phyloP scores from a whole-genome alignment of 2,113 vertebrate genomes.

The Charadrius vociferus region DNA sequence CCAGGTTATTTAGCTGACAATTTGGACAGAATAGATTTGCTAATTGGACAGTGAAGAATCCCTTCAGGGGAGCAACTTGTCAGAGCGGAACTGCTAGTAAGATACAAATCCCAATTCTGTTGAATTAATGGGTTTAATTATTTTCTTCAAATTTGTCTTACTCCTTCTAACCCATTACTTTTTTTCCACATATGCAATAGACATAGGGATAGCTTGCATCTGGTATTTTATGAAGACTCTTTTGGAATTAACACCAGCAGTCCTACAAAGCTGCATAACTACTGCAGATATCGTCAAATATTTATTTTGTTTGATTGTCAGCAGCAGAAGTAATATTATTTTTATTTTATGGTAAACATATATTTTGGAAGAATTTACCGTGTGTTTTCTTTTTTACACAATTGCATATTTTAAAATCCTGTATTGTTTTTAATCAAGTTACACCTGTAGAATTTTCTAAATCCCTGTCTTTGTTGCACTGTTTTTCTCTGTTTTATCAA shows the following conservation, averaged over 20 bases:
- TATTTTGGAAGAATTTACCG: background rate
- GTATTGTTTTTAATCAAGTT: background rate
- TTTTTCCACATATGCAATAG: background rate
- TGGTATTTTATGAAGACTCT: background rate
- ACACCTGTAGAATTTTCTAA: background rate
- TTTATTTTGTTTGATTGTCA: background rate
- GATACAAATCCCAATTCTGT: background rate
- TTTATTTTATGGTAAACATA: background rate
- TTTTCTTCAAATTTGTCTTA: background rate
- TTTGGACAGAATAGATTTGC: background rate
- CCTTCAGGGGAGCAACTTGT: background rate
- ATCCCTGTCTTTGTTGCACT: background rate
- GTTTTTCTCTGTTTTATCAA: background rate
- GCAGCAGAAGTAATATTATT: background rate
- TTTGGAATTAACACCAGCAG: background rate
- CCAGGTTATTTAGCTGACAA: background rate
- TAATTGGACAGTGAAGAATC: background rate
- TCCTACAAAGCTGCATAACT: background rate
- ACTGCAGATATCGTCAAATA: background rate
- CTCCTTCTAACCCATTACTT: background rate
- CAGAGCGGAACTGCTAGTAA: background rate
- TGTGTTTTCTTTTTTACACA: too few relatives aligned
- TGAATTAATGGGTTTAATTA: background rate
- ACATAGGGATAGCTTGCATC: background rate
- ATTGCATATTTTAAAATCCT: background rate